Conservation (phyloP, 2,888 invertebrate species). For the Tridacna gigas region DNA sequence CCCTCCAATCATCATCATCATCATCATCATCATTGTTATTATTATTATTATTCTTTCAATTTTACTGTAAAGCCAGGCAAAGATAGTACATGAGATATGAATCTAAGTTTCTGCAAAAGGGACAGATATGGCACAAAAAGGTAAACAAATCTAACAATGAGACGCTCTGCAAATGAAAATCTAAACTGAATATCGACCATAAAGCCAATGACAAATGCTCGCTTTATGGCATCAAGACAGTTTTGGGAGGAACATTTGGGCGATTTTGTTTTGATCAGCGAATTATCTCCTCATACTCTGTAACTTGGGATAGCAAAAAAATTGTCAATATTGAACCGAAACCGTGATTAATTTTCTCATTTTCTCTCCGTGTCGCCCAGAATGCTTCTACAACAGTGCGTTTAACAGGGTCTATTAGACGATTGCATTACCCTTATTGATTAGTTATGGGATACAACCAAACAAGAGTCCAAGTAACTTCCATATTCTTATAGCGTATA, state of each 20-base stretch:
- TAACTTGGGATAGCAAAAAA: conserved; percentile 21
- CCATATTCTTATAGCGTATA: too few relatives aligned
- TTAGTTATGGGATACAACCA: conserved; percentile 27
- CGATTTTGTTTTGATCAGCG: conserved; percentile 26
- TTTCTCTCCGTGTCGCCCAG: conserved; percentile 46
- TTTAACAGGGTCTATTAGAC: conserved; percentile 56
- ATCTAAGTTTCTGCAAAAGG: too few relatives aligned
- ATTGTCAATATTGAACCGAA: conserved; percentile 61
- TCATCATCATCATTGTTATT: too few relatives aligned
- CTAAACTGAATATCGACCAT: not conserved
- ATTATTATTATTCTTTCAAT: too few relatives aligned
- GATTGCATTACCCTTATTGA: conserved; percentile 61
- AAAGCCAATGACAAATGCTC: not conserved
- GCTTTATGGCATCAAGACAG: not conserved
- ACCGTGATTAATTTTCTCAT: conserved; percentile 65
- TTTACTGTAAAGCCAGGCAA: too few relatives aligned
- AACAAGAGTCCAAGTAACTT: not conserved
- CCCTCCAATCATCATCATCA: too few relatives aligned
- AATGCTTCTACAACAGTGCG: conserved; percentile 47
- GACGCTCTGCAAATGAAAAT: not conserved
- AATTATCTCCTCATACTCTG: conserved; percentile 19
- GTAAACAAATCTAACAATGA: not conserved
- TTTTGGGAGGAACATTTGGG: not conserved
- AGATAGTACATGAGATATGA: too few relatives aligned
- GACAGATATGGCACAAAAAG: too few relatives aligned